A percentile compares a stretch with the other conserved stretches of the same genome.
Conservation (phyloP, 35 echinoderm and acorn worm species). For the Lytechinus pictus region DNA sequence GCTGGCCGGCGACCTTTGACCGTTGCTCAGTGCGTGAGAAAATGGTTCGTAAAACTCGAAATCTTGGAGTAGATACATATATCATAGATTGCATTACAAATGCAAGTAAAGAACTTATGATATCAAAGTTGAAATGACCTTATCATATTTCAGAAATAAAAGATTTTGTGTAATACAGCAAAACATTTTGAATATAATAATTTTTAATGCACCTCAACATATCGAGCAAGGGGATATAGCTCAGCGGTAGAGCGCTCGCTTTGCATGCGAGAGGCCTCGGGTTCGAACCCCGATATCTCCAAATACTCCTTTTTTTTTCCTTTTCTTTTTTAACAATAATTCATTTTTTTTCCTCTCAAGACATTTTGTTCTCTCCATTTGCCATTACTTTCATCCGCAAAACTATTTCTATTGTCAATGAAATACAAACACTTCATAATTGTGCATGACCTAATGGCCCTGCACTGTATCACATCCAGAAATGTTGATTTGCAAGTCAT, state of each 20-base stretch:
- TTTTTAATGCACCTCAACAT: not conserved
- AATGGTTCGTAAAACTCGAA: not conserved
- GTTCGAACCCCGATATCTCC: slow-evolving; percentile 77
- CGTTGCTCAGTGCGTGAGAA: not conserved
- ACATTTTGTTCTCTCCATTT: too few species aligned
- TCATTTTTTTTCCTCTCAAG: too few species aligned
- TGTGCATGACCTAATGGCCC: too few species aligned
- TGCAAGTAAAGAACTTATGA: too few species aligned
- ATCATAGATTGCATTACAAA: too few species aligned
- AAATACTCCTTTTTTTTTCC: not conserved
- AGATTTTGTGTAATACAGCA: not conserved
- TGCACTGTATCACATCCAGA: too few species aligned
- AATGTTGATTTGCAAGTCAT: too few species aligned
- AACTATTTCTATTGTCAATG: too few species aligned
- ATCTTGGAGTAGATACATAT: not conserved
- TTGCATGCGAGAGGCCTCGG: slow-evolving; percentile 88
- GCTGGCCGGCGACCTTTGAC: slow-evolving; percentile 24
- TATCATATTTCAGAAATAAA: not conserved
- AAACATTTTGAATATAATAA: not conserved
- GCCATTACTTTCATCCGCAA: too few species aligned
- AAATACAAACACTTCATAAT: too few species aligned
- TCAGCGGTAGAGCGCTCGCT: slow-evolving; percentile 89
- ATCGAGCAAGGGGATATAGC: slow-evolving; percentile 54
- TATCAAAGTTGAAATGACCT: too few species aligned
- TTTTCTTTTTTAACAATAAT: not conserved